Evolutionary conservation across 2,888 invertebrate genomes (phyloP).

Genomic region (Tipula vernalis): DNA sequence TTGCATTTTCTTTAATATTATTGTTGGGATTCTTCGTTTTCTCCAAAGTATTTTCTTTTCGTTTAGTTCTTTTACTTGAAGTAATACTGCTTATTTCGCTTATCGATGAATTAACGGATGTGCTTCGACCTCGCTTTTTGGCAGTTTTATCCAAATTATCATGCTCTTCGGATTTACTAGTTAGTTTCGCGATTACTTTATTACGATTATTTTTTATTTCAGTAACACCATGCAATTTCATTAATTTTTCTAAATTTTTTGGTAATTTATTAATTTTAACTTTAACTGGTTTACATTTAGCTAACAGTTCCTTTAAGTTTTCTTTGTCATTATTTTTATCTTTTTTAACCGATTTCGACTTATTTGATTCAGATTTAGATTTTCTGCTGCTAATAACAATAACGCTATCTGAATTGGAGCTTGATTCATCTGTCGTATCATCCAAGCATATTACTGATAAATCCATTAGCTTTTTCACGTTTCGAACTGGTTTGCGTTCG

Average conservation of each 20-base stretch:
- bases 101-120: not conserved
- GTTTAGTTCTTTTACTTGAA: not conserved
- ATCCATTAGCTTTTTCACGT: not conserved
- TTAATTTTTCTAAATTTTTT: not conserved
- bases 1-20: not conserved
- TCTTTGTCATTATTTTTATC: not conserved
- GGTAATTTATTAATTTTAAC: constrained; percentile 10
- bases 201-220: constrained; percentile 10
- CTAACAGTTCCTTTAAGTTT: not conserved
- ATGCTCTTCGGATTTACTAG: not conserved
- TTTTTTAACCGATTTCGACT: not conserved
- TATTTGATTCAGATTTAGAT: not conserved
- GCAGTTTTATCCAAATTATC: not conserved
- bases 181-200: not conserved
- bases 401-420: not conserved
- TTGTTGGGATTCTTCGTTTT: not conserved
- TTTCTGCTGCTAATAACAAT: not conserved
- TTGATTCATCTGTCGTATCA: not conserved
- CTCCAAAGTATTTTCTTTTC: not conserved
- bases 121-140: not conserved
- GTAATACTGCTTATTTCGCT: not conserved
- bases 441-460: not conserved
- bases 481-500: not conserved
- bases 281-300: not conserved
- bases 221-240: not conserved